A percentile compares a stretch with the other conserved stretches of the same genome.
Conservation (phyloP, 37 sponge, comb jelly and placozoan species). For the Ianthella basta region DNA sequence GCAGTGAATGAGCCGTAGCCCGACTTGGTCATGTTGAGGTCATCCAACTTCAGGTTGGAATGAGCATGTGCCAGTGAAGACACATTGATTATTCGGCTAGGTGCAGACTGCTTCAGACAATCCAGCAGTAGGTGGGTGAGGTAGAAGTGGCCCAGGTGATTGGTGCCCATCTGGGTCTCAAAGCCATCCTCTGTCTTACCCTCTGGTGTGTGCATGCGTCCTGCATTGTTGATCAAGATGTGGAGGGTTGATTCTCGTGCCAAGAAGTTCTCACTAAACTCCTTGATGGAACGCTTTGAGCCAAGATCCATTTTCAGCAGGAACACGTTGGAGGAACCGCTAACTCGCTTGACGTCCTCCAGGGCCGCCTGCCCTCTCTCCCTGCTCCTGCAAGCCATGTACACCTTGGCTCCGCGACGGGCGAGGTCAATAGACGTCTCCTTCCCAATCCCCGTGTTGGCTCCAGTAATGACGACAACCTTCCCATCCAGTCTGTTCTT, state of each 20-base stretch:
- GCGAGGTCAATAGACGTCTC: conserved; percentile 83
- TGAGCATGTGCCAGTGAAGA: conserved; percentile 58
- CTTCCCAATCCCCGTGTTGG: conserved; percentile 78
- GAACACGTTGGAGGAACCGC: conserved; percentile 45
- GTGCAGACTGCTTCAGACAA: conserved; percentile 50
- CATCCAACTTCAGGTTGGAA: conserved; percentile 52
- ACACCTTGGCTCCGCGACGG: conserved; percentile 74
- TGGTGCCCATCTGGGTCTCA: conserved; percentile 41
- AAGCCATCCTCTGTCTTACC: conserved; percentile 51
- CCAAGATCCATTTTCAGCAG: conserved; percentile 76
- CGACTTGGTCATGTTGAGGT: conserved; percentile 48
- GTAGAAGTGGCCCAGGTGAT: conserved; percentile 58
- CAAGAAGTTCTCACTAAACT: conserved; percentile 63
- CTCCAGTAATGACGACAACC: conserved; percentile 88
- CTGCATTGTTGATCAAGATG: conserved; percentile 83
- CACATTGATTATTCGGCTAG: conserved; percentile 77
- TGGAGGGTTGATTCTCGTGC: conserved; percentile 56
- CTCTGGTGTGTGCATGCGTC: conserved; percentile 45
- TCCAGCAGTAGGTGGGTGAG: conserved; percentile 49
- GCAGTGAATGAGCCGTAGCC: conserved; percentile 43
- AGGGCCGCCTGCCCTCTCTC: conserved; percentile 62
- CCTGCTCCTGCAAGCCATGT: conserved; percentile 76
- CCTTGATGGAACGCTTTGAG: conserved; percentile 58
- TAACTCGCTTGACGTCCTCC: conserved; percentile 43
- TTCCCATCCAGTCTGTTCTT: conserved; percentile 72